These are phyloP conservation scores for Dasypogon diadema DNA, from an alignment of 2,888 invertebrate genomes.

Conservation along the genomic window DNA sequence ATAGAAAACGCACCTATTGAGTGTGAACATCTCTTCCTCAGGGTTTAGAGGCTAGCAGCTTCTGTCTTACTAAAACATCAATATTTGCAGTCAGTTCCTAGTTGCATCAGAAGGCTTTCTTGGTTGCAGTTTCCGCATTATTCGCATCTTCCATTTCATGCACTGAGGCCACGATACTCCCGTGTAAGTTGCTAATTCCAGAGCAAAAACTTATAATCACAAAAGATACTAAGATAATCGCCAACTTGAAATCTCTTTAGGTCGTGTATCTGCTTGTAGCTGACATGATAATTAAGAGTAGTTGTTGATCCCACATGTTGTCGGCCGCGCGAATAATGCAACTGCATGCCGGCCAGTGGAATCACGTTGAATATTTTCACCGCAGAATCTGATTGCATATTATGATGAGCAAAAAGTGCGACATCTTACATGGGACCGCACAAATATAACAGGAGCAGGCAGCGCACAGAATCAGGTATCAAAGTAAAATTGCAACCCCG, in stretches of 20 bases:
- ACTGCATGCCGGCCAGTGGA: neutral
- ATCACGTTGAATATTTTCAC: neutral
- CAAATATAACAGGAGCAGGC: no score
- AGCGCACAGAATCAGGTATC: no score
- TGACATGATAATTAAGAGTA: conserved; percentile 18
- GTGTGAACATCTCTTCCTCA: no score
- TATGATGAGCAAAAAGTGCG: neutral
- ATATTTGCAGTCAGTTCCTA: no score
- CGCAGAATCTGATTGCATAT: neutral
- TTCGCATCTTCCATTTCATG: neutral
- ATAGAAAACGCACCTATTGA: no score
- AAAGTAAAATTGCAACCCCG: neutral
- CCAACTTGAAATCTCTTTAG: neutral
- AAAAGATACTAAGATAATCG: neutral
- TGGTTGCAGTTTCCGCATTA: neutral
- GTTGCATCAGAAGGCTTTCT: neutral
- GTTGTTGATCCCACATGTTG: neutral
- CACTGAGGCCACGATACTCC: neutral
- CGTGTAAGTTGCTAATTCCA: neutral
- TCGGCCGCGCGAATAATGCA: neutral
- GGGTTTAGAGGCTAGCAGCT: no score
- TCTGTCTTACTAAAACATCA: no score
- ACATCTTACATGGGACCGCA: neutral
- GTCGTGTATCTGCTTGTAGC: conserved; percentile 2
- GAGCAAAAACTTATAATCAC: conserved; percentile 4